Percentiles rank a stretch among this genome's conserved stretches.
These are phyloP conservation scores for Calliphora vomitoria DNA, from an alignment of 2,888 invertebrate species.

Conservation along the genomic window DNA sequence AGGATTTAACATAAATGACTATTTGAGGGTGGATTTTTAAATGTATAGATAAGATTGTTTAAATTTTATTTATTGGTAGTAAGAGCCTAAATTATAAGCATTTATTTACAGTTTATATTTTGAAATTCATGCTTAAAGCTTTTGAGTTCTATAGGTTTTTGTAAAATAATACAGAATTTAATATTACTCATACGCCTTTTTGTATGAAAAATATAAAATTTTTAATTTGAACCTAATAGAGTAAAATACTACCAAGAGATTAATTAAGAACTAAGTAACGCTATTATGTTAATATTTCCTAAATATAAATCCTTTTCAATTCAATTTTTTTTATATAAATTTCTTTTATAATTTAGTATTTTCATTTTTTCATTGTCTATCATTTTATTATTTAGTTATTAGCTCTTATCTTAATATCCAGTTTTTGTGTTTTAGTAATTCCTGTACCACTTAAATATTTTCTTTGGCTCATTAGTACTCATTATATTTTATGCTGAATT, in stretches of 20 bases:
- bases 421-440: not conserved
- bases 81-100: not conserved
- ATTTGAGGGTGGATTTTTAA: not conserved
- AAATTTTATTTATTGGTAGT: not conserved
- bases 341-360: too few relatives aligned
- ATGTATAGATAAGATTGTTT: not conserved
- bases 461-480: conserved; percentile 53
- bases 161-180: not conserved
- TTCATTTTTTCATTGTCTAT: not conserved
- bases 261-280: too few relatives aligned
- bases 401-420: not conserved
- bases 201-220: not conserved
- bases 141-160: not conserved
- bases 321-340: too few relatives aligned
- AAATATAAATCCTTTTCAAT: too few relatives aligned
- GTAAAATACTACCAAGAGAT: too few relatives aligned
- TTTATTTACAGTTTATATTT: not conserved
- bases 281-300: too few relatives aligned
- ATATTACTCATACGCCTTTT: not conserved
- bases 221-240: not conserved
- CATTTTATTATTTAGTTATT: not conserved
- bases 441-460: conserved; percentile 20
- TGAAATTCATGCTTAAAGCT: not conserved
- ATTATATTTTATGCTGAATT: conserved; percentile 38
- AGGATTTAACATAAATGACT: not conserved